Evolutionary conservation across 2,888 invertebrate species (phyloP).

Genomic region (Venusia cambrica): DNA sequence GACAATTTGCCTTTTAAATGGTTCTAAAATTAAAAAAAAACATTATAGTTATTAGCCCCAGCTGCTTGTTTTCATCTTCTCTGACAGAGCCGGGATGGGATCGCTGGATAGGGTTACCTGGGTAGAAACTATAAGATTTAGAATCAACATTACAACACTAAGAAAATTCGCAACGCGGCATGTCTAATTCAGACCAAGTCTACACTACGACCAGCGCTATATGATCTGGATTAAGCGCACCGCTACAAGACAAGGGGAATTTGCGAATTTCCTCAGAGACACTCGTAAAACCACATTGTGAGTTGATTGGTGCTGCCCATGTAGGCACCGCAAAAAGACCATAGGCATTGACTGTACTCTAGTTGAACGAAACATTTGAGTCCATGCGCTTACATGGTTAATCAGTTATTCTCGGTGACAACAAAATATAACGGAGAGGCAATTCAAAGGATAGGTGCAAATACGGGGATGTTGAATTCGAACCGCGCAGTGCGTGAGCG

Average conservation of each 20-base stretch:
- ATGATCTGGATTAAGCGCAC: slow-evolving; percentile 37
- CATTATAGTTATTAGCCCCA: slow-evolving; percentile 55
- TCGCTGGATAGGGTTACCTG: slow-evolving; percentile 76
- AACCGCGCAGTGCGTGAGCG: slow-evolving; percentile 49
- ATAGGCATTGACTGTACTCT: slow-evolving; percentile 44
- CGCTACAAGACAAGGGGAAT: slow-evolving; percentile 16
- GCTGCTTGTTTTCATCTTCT: slow-evolving; percentile 77
- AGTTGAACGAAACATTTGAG: slow-evolving; percentile 36
- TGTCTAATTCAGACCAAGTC: slow-evolving; percentile 31
- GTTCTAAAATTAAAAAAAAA: slow-evolving; percentile 14
- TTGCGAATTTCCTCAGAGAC: slow-evolving; percentile 55
- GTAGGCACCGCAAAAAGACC: slow-evolving; percentile 54
- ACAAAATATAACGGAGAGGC: slow-evolving; percentile 56
- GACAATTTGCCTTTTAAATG: slow-evolving; percentile 18
- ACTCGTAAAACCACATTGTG: slow-evolving; percentile 58
- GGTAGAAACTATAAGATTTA: slow-evolving; percentile 59
- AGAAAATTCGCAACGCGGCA: slow-evolving; percentile 51
- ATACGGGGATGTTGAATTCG: slow-evolving; percentile 48
- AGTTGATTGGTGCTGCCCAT: slow-evolving; percentile 78
- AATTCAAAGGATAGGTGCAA: slow-evolving; percentile 73
- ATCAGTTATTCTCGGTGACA: slow-evolving; percentile 49
- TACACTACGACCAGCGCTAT: slow-evolving; percentile 8
- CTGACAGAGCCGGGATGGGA: slow-evolving; percentile 75
- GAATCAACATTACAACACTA: slow-evolving; percentile 45
- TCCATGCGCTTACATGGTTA: slow-evolving; percentile 73